Percentiles rank a stretch among this genome's conserved stretches.
Evolutionary conservation across 2,797 vertebrate genomes (phyloP).

Genomic region (Sorex maritimensis): DNA sequence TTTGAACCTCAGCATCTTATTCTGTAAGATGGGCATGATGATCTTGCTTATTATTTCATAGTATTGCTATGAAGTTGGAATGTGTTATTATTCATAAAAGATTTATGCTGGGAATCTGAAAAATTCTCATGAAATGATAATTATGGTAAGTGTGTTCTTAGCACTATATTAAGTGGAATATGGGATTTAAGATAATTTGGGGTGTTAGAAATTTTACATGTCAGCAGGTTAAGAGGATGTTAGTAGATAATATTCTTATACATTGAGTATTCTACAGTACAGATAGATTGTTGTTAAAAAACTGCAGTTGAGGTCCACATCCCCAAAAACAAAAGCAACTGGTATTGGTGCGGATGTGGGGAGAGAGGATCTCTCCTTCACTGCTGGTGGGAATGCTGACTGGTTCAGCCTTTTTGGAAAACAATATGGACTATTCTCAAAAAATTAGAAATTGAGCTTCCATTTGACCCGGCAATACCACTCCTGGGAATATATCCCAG

Average conservation of each 20-base stretch:
- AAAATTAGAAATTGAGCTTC: too few species aligned
- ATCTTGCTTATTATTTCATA: neutral
- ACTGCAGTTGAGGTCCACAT: neutral
- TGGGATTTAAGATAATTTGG: constrained; percentile 9
- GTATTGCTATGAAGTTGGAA: neutral
- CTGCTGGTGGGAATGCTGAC: too few species aligned
- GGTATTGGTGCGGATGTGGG: too few species aligned
- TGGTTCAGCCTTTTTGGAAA: too few species aligned
- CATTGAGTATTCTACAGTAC: neutral
- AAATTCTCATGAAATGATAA: neutral
- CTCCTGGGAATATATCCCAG: too few species aligned
- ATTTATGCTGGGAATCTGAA: neutral
- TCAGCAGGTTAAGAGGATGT: neutral
- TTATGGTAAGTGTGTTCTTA: neutral
- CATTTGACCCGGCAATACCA: too few species aligned
- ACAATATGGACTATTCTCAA: too few species aligned
- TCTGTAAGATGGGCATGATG: neutral
- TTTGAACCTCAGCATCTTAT: constrained; percentile 44
- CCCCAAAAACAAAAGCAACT: too few species aligned
- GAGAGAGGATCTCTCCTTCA: too few species aligned
- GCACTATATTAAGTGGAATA: neutral
- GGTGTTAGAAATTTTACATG: neutral
- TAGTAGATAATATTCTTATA: neutral
- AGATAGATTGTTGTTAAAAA: constrained; percentile 43
- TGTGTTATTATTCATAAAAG: neutral